phyloP scores from a whole-genome alignment of 2,113 vertebrate genomes.

The Vimba vimba region DNA sequence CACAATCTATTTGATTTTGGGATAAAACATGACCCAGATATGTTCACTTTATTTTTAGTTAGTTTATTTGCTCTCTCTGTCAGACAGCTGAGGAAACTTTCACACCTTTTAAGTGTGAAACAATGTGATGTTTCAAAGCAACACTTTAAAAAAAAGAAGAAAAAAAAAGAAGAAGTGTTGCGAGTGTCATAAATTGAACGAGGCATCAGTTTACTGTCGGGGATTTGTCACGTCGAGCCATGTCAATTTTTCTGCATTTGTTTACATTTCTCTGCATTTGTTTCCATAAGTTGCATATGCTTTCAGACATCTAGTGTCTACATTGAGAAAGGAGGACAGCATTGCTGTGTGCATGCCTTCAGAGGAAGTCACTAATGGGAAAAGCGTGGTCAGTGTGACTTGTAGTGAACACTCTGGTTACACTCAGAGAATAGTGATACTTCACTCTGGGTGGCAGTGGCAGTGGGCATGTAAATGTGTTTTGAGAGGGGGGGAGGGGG shows the following conservation, averaged over 20 bases:
- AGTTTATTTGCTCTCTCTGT: neutral
- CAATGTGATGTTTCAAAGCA: neutral
- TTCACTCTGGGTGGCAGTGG: neutral
- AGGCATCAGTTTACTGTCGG: too few species aligned
- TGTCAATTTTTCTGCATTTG: too few species aligned
- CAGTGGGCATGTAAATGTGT: constrained; percentile 10
- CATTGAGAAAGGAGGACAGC: neutral
- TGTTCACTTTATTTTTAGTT: neutral
- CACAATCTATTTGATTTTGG: neutral
- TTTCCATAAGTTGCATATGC: neutral
- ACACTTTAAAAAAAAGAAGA: too few species aligned
- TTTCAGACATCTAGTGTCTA: neutral
- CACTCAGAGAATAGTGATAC: too few species aligned
- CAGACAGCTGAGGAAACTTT: neutral
- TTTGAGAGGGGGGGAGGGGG: neutral
- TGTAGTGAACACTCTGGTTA: neutral
- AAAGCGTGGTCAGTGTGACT: neutral
- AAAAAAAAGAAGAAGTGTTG: too few species aligned
- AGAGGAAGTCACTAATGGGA: neutral
- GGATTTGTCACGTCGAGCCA: too few species aligned
- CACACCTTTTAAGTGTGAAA: neutral
- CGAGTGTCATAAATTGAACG: too few species aligned
- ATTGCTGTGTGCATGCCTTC: too few species aligned
- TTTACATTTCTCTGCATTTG: too few species aligned
- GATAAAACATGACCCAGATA: neutral